These are phyloP conservation scores for Cephus rjabovi DNA, from an alignment of 2,888 invertebrate species.

Conservation along the genomic window DNA sequence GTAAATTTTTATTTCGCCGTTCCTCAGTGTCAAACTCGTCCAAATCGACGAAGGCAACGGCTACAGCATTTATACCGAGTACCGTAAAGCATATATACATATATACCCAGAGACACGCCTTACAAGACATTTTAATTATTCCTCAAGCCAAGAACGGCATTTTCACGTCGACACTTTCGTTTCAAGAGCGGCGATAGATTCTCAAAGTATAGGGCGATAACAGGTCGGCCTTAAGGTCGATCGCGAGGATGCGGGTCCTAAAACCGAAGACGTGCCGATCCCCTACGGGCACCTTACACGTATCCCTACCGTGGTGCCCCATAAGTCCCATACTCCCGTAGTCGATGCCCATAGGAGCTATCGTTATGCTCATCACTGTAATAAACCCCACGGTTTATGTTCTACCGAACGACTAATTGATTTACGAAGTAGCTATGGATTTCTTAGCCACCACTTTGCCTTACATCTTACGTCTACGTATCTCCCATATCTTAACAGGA, in stretches of 20 bases:
- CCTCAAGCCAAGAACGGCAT: slow-evolving; percentile 14
- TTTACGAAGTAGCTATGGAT: slow-evolving; percentile 25
- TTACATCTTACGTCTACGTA: neutral
- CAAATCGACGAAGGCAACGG: neutral
- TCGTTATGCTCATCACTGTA: slow-evolving; percentile 21
- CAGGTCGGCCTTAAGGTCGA: neutral
- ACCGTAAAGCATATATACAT: neutral
- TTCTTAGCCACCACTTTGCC: slow-evolving; percentile 2
- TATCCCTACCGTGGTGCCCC: neutral
- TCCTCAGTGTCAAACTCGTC: neutral
- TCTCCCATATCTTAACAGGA: neutral
- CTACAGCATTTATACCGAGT: neutral
- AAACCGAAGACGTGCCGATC: slow-evolving; percentile 19
- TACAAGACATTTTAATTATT: slow-evolving; percentile 20
- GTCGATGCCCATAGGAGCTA: slow-evolving; percentile 10
- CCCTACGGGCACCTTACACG: slow-evolving; percentile 6
- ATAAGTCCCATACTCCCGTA: neutral
- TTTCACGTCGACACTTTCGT: slow-evolving; percentile 37
- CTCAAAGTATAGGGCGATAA: slow-evolving; percentile 4
- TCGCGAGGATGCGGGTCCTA: slow-evolving; percentile 18
- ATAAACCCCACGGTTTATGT: slow-evolving; percentile 33
- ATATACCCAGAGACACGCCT: neutral
- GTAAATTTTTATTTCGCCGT: neutral
- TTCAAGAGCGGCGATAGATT: slow-evolving; percentile 3
- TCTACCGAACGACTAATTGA: slow-evolving; percentile 31